Evolutionary conservation across 2,888 invertebrate species (phyloP).

Genomic region (Erynnis tages): DNA sequence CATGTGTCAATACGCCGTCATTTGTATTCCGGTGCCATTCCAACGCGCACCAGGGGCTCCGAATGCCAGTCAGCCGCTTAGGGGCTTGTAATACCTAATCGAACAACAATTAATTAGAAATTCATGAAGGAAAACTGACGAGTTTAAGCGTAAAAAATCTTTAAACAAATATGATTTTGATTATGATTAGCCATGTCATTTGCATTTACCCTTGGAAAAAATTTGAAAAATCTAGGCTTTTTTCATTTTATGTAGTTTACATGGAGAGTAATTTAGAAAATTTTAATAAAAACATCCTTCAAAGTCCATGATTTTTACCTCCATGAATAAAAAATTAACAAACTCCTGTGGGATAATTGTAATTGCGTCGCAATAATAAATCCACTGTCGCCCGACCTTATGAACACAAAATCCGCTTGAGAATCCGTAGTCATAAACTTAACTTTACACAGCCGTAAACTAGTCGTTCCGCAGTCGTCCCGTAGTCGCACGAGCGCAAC

Average conservation of each 20-base stretch:
- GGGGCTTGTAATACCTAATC: slow-evolving; percentile 9
- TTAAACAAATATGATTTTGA: no score
- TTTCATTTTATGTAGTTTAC: no score
- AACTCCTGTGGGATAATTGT: not conserved
- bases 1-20: not conserved
- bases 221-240: no score
- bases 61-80: slow-evolving; percentile 15
- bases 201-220: no score
- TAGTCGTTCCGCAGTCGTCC: not conserved
- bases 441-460: not conserved
- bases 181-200: no score
- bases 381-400: no score
- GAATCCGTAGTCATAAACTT: not conserved
- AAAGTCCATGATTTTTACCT: no score
- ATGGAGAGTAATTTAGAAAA: no score
- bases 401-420: not conserved
- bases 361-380: no score
- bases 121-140: slow-evolving; percentile 3
- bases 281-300: no score
- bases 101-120: slow-evolving; percentile 17
- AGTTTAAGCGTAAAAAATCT: no score
- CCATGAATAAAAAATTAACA: not conserved
- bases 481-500: not conserved
- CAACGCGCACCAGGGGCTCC: not conserved
- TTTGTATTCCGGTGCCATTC: slow-evolving; percentile 18